Evolutionary conservation across 2,888 invertebrate species (phyloP).

Genomic region (Lasioglossum vierecki): DNA sequence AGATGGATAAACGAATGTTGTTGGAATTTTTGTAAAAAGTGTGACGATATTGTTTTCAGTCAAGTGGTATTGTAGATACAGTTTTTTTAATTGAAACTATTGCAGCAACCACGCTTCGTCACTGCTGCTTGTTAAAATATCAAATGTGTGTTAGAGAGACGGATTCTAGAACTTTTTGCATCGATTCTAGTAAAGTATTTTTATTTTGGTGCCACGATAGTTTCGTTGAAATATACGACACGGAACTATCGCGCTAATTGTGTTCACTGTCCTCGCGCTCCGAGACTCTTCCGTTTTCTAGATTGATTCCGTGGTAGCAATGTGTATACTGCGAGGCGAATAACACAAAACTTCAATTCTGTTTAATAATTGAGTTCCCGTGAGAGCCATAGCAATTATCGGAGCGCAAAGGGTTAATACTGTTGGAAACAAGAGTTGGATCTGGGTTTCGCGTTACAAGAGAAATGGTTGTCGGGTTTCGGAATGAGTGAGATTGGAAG

Average conservation of each 20-base stretch:
- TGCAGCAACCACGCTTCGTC: neutral
- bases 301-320: neutral
- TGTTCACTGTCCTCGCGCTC: neutral
- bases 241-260: neutral
- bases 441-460: constrained; percentile 1
- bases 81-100: neutral
- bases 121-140: neutral
- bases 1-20: neutral
- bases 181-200: neutral
- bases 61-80: neutral
- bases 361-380: neutral
- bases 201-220: neutral
- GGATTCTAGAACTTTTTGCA: neutral
- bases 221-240: neutral
- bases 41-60: neutral
- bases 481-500: neutral
- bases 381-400: neutral
- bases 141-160: neutral
- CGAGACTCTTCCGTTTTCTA: neutral
- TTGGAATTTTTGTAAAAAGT: neutral
- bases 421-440: neutral
- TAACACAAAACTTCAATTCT: neutral
- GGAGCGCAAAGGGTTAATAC: constrained; percentile 3
- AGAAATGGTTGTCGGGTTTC: neutral
- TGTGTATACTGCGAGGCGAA: neutral